phyloP scores from a whole-genome alignment of 2,797 vertebrate species.

The Enteromius mattozi region DNA sequence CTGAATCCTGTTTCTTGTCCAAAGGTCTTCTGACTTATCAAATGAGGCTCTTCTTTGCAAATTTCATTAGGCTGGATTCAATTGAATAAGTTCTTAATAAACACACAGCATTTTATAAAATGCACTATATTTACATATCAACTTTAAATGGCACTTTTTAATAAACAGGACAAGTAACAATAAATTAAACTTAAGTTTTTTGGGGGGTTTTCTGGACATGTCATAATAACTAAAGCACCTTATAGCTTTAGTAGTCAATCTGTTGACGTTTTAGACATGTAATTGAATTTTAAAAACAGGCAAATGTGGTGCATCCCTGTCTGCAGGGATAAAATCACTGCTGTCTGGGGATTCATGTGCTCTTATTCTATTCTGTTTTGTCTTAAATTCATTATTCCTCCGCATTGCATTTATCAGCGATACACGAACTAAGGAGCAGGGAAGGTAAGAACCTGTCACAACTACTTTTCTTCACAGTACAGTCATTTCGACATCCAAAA shows the following conservation, averaged over 20 bases:
- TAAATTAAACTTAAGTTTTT: background rate
- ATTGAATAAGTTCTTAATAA: background rate
- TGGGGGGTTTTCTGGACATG: background rate
- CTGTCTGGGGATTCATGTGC: background rate
- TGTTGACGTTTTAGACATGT: background rate
- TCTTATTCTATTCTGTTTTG: background rate
- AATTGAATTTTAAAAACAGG: conserved; percentile 48
- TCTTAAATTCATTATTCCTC: background rate
- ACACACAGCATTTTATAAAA: background rate
- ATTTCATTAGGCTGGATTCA: background rate
- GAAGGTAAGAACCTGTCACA: background rate
- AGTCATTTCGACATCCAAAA: background rate
- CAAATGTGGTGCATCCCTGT: conserved; percentile 22
- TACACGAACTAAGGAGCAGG: background rate
- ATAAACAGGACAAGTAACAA: background rate
- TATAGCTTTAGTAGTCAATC: background rate
- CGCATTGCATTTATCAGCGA: background rate
- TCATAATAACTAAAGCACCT: background rate
- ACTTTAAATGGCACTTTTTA: background rate
- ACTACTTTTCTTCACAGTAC: background rate
- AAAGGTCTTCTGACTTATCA: background rate
- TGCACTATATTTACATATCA: background rate
- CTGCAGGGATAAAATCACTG: background rate
- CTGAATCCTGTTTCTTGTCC: conserved; percentile 7
- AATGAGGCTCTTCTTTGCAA: background rate